A percentile compares a stretch with the other conserved stretches of the same genome.
Conservation (phyloP, 2,888 invertebrate genomes). For the Lissocephala sabroskyi region DNA sequence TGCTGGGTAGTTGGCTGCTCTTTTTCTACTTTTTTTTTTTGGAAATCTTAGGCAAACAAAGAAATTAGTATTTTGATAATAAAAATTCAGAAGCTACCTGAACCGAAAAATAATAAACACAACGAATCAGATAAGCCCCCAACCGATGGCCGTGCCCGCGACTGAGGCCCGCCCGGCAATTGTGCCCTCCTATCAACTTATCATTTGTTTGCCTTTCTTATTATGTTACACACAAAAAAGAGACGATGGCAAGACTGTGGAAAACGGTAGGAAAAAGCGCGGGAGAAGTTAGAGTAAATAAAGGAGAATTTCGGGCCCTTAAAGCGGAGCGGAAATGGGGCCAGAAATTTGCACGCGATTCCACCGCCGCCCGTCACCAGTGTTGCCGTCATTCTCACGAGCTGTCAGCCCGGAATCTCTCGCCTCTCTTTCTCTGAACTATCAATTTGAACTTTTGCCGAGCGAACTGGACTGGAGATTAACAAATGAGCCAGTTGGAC, state of each 20-base stretch:
- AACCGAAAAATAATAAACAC: conserved; percentile 24
- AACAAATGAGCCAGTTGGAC: conserved; percentile 12
- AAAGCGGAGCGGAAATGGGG: not conserved
- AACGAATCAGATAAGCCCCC: conserved; percentile 50
- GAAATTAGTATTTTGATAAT: conserved; percentile 66
- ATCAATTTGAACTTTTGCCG: conserved; percentile 58
- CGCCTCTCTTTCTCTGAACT: conserved; percentile 42
- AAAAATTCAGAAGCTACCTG: conserved; percentile 64
- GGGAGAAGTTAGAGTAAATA: not conserved
- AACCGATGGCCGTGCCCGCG: conserved; percentile 7
- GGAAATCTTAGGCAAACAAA: conserved; percentile 61
- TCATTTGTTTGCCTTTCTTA: conserved; percentile 63
- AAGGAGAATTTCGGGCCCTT: not conserved
- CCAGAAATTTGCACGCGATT: conserved; percentile 54
- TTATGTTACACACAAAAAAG: conserved; percentile 62
- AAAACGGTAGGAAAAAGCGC: conserved; percentile 1
- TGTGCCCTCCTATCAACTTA: conserved; percentile 62
- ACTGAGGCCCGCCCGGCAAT: conserved; percentile 26
- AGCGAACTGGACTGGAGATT: conserved; percentile 15
- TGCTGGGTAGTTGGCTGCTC: not conserved
- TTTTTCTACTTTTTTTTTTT: conserved; percentile 22
- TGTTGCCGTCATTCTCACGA: conserved; percentile 54
- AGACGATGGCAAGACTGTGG: too few relatives aligned
- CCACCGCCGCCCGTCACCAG: too few relatives aligned
- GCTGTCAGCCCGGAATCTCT: conserved; percentile 43